Base-by-base conservation (phyloP, 2,113 vertebrate genomes). In the Semicossyphus pulcher region DNA sequence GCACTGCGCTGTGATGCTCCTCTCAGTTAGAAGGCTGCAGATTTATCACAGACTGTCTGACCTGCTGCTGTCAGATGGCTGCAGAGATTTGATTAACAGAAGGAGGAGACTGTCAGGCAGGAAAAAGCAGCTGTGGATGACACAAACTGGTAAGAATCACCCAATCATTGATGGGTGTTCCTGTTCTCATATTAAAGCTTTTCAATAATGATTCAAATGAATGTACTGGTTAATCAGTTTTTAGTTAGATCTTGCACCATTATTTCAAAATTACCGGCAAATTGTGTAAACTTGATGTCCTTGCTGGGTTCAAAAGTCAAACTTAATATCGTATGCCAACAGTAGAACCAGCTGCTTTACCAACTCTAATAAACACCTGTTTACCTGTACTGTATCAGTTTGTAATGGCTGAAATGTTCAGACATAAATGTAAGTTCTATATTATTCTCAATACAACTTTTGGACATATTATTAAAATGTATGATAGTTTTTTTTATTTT, bases 31-130 rank as follows among this genome's bases (percentile, higher is more conserved):
- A 64, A 41, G 14, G 53, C 54, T 61, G 59, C 48, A 65, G 23
- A 58, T 68, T 48, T 56, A 36, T 63, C 31, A 10, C 20, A 57
- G 39, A 16, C n/a, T 42, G 31, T 49, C 39, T 42, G 31, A 58
- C 57, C 44, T 34, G 59, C 70, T 59, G 72, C 71, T 4, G 45
- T 63, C 73, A 61, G 42, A 67, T 62, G 49, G 65, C 57, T 78
- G 61, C 70, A 62, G 26, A 73, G 31, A 74, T 47, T 78, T 14
- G 26, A 48, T 62, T 62, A 70, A 58, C 53, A 58, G 36, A 69
- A 31, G 41, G 14, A 47, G 71, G 58, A 47, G 20, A 47, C 18
- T 61, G 51, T 31, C 44, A 54, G 18, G 18, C 21, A 23, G 26
- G 53, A 8, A 67, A 58, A 61, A 51, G 34, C 67, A 69, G 41